Percentiles rank a stretch among this genome's conserved stretches.
Conservation (phyloP, 2,113 vertebrate species). For the Syrrhaptes paradoxus region DNA sequence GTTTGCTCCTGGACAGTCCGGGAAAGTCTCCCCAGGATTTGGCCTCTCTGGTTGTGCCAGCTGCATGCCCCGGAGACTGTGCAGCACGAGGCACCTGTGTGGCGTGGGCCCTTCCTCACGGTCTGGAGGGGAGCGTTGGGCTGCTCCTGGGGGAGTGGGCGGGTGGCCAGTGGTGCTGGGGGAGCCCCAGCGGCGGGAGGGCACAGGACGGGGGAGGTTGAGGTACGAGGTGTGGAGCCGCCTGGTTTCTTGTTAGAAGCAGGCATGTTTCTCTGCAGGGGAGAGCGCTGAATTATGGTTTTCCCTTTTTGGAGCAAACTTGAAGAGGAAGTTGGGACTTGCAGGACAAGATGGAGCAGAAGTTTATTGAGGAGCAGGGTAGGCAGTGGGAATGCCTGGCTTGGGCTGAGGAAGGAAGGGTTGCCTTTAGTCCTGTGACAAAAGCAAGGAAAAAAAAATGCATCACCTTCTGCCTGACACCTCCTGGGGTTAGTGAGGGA, state of each 20-base stretch:
- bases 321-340: neutral
- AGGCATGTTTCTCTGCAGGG: neutral
- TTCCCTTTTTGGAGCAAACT: neutral
- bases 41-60: neutral
- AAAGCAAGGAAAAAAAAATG: neutral
- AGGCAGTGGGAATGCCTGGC: neutral
- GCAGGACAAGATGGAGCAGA: neutral
- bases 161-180: fast-evolving
- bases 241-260: neutral
- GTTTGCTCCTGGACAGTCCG: neutral
- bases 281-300: neutral
- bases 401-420: neutral
- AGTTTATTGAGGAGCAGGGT: neutral
- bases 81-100: fast-evolving
- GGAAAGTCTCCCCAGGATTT: neutral
- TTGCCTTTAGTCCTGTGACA: neutral
- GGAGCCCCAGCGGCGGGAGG: neutral
- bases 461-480: neutral
- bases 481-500: neutral
- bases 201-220: no score
- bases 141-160: no score
- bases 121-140: no score
- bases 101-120: fast-evolving
- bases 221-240: fast-evolving
- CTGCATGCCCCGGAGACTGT: fast-evolving